Conservation (phyloP, 2,113 vertebrate genomes). For the Mungos mungo region DNA sequence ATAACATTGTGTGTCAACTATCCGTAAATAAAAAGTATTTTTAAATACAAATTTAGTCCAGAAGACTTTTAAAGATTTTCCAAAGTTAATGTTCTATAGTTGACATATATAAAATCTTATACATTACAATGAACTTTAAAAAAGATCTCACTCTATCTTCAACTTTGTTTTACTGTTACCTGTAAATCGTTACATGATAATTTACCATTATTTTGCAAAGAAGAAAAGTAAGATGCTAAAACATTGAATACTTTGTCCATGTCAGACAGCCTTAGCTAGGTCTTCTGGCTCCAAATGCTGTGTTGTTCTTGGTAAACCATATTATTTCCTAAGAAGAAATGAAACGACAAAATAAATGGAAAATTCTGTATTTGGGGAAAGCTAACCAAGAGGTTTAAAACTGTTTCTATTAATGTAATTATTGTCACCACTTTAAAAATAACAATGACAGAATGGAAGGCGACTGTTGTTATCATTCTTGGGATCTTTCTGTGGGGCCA, state of each 20-base stretch:
- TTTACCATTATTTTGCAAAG: neutral
- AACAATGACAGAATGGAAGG: neutral
- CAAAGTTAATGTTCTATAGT: slow-evolving; percentile 4
- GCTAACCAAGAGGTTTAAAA: slow-evolving; percentile 33
- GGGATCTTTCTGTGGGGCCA: slow-evolving; percentile 22
- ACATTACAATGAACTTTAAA: slow-evolving; percentile 11
- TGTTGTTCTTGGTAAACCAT: slow-evolving; percentile 23
- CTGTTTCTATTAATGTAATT: neutral
- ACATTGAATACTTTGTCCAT: neutral
- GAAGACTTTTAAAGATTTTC: slow-evolving; percentile 26
- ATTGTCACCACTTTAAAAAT: slow-evolving; percentile 32
- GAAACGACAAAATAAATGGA: neutral
- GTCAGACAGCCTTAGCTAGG: neutral
- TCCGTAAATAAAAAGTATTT: neutral
- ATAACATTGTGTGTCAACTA: neutral
- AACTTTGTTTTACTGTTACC: slow-evolving; percentile 27
- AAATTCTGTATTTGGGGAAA: neutral
- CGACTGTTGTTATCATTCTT: neutral
- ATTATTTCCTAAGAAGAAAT: slow-evolving; percentile 33
- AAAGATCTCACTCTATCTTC: neutral
- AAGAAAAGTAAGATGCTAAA: neutral
- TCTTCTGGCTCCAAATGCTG: neutral
- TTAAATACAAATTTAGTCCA: neutral
- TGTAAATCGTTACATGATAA: slow-evolving; percentile 31
- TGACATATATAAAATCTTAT: neutral